These are phyloP conservation scores for Alces alces DNA, from an alignment of 2,113 vertebrate genomes.

Conservation along the genomic window DNA sequence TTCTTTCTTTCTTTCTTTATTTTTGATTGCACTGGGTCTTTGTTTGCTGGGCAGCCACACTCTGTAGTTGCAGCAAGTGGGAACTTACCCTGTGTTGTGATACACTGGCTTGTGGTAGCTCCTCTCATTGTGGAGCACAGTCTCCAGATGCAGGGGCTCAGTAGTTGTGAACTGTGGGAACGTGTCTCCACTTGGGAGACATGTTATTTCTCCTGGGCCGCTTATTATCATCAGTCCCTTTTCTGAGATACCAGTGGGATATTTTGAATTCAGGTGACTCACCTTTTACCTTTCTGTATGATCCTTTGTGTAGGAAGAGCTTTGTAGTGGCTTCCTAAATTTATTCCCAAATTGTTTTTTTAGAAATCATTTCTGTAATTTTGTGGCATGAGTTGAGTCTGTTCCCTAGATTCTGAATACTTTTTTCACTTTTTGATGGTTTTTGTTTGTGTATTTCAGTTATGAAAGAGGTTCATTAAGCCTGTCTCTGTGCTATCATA, in stretches of 20 bases:
- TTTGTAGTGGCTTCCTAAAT: not conserved
- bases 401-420: not conserved
- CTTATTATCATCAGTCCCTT: not conserved
- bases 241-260: not conserved
- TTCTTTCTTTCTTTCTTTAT: not conserved
- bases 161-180: not conserved
- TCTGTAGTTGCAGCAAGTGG: not conserved
- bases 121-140: not conserved
- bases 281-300: not conserved
- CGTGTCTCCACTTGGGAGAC: not conserved
- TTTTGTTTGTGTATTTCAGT: not conserved
- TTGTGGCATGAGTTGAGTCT: not conserved
- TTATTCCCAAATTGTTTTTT: not conserved
- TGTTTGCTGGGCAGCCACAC: not conserved
- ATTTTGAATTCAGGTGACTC: not conserved
- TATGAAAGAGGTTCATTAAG: not conserved
- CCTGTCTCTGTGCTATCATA: not conserved
- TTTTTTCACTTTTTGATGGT: not conserved
- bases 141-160: not conserved
- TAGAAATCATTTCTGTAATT: not conserved
- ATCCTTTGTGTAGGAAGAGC: not conserved
- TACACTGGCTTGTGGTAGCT: not conserved
- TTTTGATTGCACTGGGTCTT: not conserved
- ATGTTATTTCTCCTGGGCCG: not conserved
- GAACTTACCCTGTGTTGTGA: accelerated